Evolutionary conservation across 2,797 vertebrate genomes (phyloP).

Genomic region (Chromobotia macracanthus): DNA sequence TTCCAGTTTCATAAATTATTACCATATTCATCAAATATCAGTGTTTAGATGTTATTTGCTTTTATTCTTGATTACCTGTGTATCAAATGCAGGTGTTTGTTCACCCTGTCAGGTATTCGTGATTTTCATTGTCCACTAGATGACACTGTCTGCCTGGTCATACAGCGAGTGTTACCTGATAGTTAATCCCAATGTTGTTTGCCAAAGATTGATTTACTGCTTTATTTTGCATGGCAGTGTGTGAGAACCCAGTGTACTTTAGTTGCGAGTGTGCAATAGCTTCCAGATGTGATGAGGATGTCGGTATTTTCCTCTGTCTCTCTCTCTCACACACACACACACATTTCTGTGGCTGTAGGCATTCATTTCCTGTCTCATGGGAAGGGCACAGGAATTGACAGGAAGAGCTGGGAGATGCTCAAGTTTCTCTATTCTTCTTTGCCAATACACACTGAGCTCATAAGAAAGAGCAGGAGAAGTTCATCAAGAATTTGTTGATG

Average conservation of each 20-base stretch:
- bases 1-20: no score
- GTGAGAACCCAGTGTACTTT: slow-evolving; percentile 54
- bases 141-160: slow-evolving; percentile 57
- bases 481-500: slow-evolving; percentile 22
- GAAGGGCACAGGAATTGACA: slow-evolving; percentile 29
- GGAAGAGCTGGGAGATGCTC: slow-evolving; percentile 20
- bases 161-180: background rate
- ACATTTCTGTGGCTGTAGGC: slow-evolving; percentile 52
- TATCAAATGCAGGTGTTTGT: background rate
- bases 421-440: background rate
- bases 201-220: slow-evolving; percentile 34
- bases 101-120: background rate
- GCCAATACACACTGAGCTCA: slow-evolving; percentile 21
- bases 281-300: slow-evolving; percentile 61
- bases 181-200: slow-evolving; percentile 32
- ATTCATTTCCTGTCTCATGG: slow-evolving; percentile 51
- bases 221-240: slow-evolving; percentile 51
- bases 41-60: no score
- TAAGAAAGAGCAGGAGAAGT: slow-evolving; percentile 3
- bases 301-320: slow-evolving; percentile 23
- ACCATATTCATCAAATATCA: no score
- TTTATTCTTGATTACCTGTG: background rate
- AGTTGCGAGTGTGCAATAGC: slow-evolving; percentile 49
- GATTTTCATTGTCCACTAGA: slow-evolving; percentile 58
- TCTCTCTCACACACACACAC: background rate